Evolutionary conservation across 2,113 vertebrate genomes (phyloP), one percentile per base, ranked within the genome.

Genomic region (Piprites chloris): DNA sequence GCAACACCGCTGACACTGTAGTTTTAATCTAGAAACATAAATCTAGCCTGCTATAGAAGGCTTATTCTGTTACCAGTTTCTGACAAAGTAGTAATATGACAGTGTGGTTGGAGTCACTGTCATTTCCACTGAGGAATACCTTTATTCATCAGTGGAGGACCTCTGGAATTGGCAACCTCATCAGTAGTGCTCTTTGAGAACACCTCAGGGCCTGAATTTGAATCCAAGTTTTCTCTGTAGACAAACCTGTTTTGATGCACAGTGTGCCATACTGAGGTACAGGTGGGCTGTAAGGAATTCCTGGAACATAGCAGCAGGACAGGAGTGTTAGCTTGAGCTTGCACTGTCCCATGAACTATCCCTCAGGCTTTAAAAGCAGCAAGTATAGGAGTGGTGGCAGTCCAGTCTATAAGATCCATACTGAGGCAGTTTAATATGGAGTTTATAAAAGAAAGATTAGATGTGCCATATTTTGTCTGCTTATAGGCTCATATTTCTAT

Each of bases 321-420:
- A 27, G 65, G 35, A 79, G 12, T 4, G 17, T 47, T 28, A 5
- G n/a, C 39, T 47, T 21, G 13, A 91, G 32, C 65, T 67, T n/a
- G 32, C 35, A 0, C 42, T 49, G 46, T 66, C 37, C 71, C 23
- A 4, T 15, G 69, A 49, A 14, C 46, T 50, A 4, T 39, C 63
- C 42, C 37, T 39, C 27, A 44, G 65, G 28, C 49, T 65, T 44
- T 63, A 59, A 49, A 93, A 75, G 39, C 28, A 55, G 50, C 21
- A 55, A 28, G 46, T 9, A 4, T 9, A n/a, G 15, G 6, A 30
- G 6, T 44, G 63, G 22, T 76, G 63, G 55, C 32, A 69, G 37
- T 41, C 46, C 41, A 26, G 0, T 33, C 26, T 62, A 0, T 9
- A 50, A 50, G 21, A 47, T 65, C 33, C 3, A 0, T 28, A 30